Percentiles rank a stretch among this genome's conserved stretches.
Evolutionary conservation across 2,113 vertebrate species (phyloP).

Genomic region (Pomatorhinus ruficollis): DNA sequence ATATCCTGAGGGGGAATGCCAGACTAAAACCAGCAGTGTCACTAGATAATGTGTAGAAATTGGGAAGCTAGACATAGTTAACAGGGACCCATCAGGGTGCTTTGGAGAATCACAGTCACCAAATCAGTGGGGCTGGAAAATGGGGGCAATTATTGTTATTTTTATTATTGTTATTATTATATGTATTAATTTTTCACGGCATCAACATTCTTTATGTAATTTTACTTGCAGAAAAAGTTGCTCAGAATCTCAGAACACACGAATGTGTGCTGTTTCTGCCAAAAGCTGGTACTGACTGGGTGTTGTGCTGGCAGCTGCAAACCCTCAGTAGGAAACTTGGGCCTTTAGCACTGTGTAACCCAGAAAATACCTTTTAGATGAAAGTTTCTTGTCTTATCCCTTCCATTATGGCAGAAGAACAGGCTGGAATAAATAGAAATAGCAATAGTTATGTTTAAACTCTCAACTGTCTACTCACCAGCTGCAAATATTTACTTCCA

Average conservation of each 20-base stretch:
- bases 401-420: background rate
- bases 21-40: background rate
- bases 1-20: background rate
- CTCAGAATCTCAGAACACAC: background rate
- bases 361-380: background rate
- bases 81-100: background rate
- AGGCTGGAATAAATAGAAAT: conserved; percentile 31
- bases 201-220: background rate
- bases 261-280: background rate
- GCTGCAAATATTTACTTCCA: conserved; percentile 66
- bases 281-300: fast-evolving
- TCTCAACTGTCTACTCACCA: background rate
- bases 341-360: background rate
- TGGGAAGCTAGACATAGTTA: background rate
- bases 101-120: background rate
- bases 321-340: background rate
- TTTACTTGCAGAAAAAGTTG: background rate
- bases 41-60: background rate
- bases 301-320: background rate
- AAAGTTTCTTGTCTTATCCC: background rate
- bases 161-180: background rate
- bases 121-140: background rate
- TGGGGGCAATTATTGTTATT: background rate
- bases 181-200: background rate
- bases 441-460: conserved; percentile 47